Percentiles rank a stretch among this genome's conserved stretches.
These are phyloP conservation scores for Phenganax subtilis DNA, from an alignment of 92 coral and sea anemone species.

Conservation along the genomic window DNA sequence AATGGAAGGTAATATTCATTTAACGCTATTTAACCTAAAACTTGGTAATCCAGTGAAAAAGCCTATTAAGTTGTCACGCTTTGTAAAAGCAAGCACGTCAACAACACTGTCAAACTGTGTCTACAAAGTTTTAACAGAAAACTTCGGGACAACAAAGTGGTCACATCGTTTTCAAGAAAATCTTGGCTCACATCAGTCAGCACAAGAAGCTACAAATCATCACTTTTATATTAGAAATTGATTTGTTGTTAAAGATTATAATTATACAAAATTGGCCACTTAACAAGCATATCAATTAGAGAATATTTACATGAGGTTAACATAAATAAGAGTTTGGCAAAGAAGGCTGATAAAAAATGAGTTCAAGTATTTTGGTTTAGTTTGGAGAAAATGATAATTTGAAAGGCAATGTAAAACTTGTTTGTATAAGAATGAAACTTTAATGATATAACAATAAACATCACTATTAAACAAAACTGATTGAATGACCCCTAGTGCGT, in stretches of 20 bases:
- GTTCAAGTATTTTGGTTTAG: neutral
- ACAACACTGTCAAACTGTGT: too few relatives aligned
- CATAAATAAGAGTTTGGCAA: neutral
- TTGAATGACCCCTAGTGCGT: conserved; percentile 28
- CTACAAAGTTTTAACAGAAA: neutral
- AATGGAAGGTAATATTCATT: too few relatives aligned
- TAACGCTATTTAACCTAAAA: too few relatives aligned
- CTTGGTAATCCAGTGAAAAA: too few relatives aligned
- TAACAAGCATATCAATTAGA: conserved; percentile 24
- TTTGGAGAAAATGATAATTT: neutral
- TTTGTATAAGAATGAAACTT: neutral
- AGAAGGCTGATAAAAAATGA: neutral
- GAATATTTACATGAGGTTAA: neutral
- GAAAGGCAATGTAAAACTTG: neutral
- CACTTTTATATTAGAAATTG: conserved; percentile 11
- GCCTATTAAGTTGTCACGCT: too few relatives aligned
- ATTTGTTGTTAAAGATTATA: conserved; percentile 23
- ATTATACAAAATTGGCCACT: conserved; percentile 21
- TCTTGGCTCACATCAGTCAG: neutral
- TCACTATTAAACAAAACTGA: conserved; percentile 15
- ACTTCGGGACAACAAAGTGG: neutral
- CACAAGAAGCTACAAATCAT: conserved; percentile 1
- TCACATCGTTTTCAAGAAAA: neutral
- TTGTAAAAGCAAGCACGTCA: too few relatives aligned
- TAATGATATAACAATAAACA: conserved; percentile 21